These are phyloP conservation scores for Papilio demoleus DNA, from an alignment of 2,888 invertebrate species.

Conservation along the genomic window DNA sequence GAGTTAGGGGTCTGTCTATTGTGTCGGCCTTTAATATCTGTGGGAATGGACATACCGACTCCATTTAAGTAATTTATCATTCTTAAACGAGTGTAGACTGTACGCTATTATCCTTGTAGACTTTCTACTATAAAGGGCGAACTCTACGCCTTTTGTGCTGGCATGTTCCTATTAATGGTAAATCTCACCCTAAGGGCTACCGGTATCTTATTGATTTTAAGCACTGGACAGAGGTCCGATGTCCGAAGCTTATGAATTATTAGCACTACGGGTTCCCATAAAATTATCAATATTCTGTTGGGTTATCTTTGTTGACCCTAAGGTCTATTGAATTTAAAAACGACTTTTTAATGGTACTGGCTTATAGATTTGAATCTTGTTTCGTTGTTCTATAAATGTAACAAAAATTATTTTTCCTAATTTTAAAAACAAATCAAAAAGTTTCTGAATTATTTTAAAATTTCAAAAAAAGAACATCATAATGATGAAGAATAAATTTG, in stretches of 20 bases:
- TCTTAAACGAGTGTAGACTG: slow-evolving; percentile 80
- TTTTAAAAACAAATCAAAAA: too few species aligned
- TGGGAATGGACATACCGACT: slow-evolving; percentile 83
- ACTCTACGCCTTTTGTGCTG: slow-evolving; percentile 68
- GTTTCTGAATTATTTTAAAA: too few species aligned
- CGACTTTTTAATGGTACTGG: background rate
- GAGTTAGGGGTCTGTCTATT: slow-evolving; percentile 72
- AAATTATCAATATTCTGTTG: slow-evolving; percentile 53
- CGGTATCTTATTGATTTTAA: slow-evolving; percentile 64
- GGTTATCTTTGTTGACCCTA: slow-evolving; percentile 37
- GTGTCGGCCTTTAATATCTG: slow-evolving; percentile 81
- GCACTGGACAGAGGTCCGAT: slow-evolving; percentile 58
- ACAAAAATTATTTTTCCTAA: too few species aligned
- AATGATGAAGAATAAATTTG: too few species aligned
- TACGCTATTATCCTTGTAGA: slow-evolving; percentile 70
- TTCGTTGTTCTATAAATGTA: too few species aligned
- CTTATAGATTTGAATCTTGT: too few species aligned
- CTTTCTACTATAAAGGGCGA: slow-evolving; percentile 71
- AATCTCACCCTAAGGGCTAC: slow-evolving; percentile 59
- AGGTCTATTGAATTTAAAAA: slow-evolving; percentile 11
- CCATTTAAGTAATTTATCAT: slow-evolving; percentile 83
- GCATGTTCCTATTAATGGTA: slow-evolving; percentile 67
- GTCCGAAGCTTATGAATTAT: slow-evolving; percentile 79
- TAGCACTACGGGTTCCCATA: slow-evolving; percentile 73
- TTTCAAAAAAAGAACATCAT: too few species aligned